A percentile compares a stretch with the other conserved stretches of the same genome.
These are phyloP conservation scores for Microdon myrmicae DNA, from an alignment of 2,888 invertebrate species.

Conservation along the genomic window DNA sequence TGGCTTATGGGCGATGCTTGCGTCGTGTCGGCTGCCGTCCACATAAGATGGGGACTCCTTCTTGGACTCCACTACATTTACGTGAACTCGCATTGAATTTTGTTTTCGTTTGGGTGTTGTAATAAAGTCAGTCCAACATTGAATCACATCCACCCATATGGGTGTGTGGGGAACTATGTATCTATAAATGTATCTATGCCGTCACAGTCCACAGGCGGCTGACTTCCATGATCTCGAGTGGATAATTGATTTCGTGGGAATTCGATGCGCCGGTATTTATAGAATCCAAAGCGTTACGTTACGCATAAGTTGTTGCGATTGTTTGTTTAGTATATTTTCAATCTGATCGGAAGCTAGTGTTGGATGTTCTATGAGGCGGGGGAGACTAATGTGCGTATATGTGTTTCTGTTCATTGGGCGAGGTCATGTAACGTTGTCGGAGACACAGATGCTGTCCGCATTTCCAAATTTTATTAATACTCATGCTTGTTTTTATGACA, in stretches of 20 bases:
- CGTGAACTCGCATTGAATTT: slow-evolving; percentile 19
- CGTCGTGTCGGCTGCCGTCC: background rate
- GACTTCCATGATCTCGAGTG: no score
- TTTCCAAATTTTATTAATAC: slow-evolving; percentile 12
- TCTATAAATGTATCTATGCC: slow-evolving; percentile 8
- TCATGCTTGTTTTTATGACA: slow-evolving; percentile 20
- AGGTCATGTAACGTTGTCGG: slow-evolving; percentile 23
- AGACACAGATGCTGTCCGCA: slow-evolving; percentile 3
- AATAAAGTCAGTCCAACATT: background rate
- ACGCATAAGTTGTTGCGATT: slow-evolving; percentile 19
- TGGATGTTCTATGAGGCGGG: no score
- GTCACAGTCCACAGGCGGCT: no score
- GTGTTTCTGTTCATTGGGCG: slow-evolving; percentile 17
- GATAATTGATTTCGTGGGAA: slow-evolving; percentile 50
- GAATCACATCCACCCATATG: background rate
- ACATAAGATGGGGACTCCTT: background rate
- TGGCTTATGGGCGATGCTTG: slow-evolving; percentile 3
- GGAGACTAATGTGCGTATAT: slow-evolving; percentile 4
- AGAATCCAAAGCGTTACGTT: slow-evolving; percentile 19
- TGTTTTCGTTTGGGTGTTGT: background rate
- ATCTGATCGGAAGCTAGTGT: background rate
- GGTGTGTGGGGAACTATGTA: slow-evolving; percentile 8
- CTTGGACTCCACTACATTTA: slow-evolving; percentile 7
- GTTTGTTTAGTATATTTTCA: slow-evolving; percentile 17
- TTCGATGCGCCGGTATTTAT: slow-evolving; percentile 38